phyloP scores from a whole-genome alignment of 1,140 invertebrate species.

The Oscheius sp. region DNA sequence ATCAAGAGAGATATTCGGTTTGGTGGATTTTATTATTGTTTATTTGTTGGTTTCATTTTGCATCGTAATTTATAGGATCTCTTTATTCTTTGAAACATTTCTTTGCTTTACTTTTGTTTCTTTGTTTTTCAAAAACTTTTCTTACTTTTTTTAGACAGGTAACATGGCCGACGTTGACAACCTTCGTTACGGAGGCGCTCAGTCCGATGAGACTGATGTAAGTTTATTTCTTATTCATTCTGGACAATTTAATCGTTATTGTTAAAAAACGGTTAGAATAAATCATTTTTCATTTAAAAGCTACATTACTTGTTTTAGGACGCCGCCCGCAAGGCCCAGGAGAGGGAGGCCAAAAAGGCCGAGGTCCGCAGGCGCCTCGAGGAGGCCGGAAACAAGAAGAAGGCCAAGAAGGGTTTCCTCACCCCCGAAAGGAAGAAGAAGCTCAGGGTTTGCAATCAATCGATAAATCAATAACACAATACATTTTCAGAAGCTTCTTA shows the following conservation, averaged over 20 bases:
- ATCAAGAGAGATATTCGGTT: too few relatives aligned
- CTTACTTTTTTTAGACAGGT: neutral
- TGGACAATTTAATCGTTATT: too few relatives aligned
- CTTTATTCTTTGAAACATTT: neutral
- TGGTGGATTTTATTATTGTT: constrained; percentile 8
- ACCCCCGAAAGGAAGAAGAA: constrained; percentile 53
- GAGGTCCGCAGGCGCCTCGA: constrained; percentile 52
- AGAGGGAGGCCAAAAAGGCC: constrained; percentile 48
- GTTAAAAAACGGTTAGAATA: neutral
- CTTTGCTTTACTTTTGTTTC: neutral
- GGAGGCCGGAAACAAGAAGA: constrained; percentile 51
- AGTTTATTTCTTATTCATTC: constrained; percentile 7
- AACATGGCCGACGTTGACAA: constrained; percentile 37
- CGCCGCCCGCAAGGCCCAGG: constrained; percentile 42
- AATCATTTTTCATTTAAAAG: neutral
- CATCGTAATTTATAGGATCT: neutral
- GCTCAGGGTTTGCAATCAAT: constrained; percentile 60
- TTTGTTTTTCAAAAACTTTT: neutral
- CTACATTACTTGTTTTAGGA: constrained; percentile 27
- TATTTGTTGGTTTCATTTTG: neutral
- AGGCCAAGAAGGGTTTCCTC: constrained; percentile 51
- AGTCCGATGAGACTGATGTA: constrained; percentile 36
- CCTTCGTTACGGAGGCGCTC: constrained; percentile 39
- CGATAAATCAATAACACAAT: neutral
- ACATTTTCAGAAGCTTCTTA: constrained; percentile 77